Percentiles rank a stretch among this genome's conserved stretches.
These are phyloP conservation scores for Drosophila parabipectinata DNA, from an alignment of 1,140 invertebrate genomes.

Conservation along the genomic window DNA sequence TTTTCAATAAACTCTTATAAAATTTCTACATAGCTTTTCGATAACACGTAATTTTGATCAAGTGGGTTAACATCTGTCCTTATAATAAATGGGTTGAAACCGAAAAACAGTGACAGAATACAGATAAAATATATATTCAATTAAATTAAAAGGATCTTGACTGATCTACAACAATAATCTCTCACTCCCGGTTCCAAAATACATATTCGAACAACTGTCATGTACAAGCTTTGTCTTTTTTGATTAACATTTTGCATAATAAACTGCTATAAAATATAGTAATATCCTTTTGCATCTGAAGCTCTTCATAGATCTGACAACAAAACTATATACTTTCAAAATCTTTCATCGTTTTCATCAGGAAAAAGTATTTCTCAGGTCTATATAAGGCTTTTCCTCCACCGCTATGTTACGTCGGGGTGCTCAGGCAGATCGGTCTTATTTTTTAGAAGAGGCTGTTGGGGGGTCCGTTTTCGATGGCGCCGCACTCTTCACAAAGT, in stretches of 20 bases:
- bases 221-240: conserved; percentile 21
- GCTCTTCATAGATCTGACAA: conserved; percentile 5
- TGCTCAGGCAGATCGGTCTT: conserved; percentile 40
- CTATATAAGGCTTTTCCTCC: conserved; percentile 8
- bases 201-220: conserved; percentile 28
- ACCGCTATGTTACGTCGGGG: background rate
- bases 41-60: background rate
- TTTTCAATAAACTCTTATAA: conserved; percentile 51
- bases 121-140: background rate
- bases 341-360: background rate
- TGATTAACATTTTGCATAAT: conserved; percentile 47
- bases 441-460: conserved; percentile 85
- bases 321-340: conserved; percentile 5
- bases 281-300: conserved; percentile 18
- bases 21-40: conserved; percentile 19
- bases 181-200: conserved; percentile 41
- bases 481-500: conserved; percentile 86
- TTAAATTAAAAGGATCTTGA: conserved; percentile 5
- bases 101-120: conserved; percentile 20
- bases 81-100: conserved; percentile 18
- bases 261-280: conserved; percentile 67
- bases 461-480: conserved; percentile 44
- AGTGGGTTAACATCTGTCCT: background rate
- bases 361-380: conserved; percentile 10
- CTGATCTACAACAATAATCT: conserved; percentile 21